Conservation (phyloP, 2,888 invertebrate genomes). For the Choristoneura rosaceana region DNA sequence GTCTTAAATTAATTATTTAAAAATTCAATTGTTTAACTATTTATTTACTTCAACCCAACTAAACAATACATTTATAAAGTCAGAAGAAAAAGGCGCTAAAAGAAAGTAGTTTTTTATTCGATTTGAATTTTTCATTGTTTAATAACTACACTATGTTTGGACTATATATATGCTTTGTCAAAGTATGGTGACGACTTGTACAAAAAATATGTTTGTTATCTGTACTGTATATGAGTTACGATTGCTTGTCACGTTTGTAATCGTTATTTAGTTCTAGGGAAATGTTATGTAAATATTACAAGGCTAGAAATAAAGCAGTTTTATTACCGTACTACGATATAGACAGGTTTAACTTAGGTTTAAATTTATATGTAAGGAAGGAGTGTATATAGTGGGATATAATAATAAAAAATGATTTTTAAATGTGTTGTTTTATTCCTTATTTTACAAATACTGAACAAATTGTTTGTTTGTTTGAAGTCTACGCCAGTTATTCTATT, state of each 20-base stretch:
- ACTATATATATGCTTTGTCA: too few species aligned
- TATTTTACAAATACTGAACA: background rate
- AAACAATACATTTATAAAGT: too few species aligned
- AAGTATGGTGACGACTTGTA: too few species aligned
- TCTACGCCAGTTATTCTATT: too few species aligned
- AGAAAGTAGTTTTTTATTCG: too few species aligned
- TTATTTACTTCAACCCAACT: too few species aligned
- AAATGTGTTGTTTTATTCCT: conserved; percentile 41
- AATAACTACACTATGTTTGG: too few species aligned
- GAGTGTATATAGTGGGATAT: conserved; percentile 67
- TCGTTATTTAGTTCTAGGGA: conserved; percentile 83
- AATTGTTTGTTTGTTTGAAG: too few species aligned
- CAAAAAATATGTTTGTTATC: background rate
- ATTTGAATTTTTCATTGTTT: too few species aligned
- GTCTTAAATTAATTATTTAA: too few species aligned
- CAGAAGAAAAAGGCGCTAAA: too few species aligned
- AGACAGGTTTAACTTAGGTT: conserved; percentile 50
- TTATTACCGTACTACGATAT: conserved; percentile 45
- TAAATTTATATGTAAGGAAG: conserved; percentile 47
- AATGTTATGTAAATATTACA: conserved; percentile 77
- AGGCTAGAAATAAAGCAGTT: conserved; percentile 49
- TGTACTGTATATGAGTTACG: conserved; percentile 21
- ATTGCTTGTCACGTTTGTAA: conserved; percentile 51
- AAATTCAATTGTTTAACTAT: too few species aligned
- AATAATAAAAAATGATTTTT: conserved; percentile 70